Base-by-base conservation (phyloP, 2,113 vertebrate species). In the Nettapus auritus region DNA sequence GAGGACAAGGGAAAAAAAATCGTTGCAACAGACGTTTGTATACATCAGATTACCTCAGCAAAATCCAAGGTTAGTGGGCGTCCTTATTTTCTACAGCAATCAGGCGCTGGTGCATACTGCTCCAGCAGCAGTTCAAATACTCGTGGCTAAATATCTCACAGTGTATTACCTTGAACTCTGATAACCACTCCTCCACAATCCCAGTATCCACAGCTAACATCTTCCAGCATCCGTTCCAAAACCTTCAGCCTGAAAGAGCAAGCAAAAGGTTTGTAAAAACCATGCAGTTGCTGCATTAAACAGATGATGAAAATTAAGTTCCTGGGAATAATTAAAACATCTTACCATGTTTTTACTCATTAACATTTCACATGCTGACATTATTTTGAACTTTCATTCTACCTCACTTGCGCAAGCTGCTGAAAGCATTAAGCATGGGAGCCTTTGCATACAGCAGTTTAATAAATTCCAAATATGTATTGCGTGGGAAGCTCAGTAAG, bases 191-290 rank as follows among this genome's bases (percentile, higher is more conserved):
- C 97, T 99, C 99, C 98, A 99, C 99, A 97, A 99, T 94, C 93
- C 99, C 99, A 98, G 99, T 99, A 96, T 99, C 99, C 98, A 99
- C 99, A 95, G 98, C 98, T 98, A 99, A 98, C 99, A 99, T 99
- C 97, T 99, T 99, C 98, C 98, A 97, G 98, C 99, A 99, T 99
- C 94, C 95, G 98, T 77, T 97, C 86, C 66, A 70, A 94, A 95
- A 88, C 44, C 82, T 97, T 96, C 84, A 88, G 91, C 92, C 98
- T 98, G 95, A 97, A 98, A 96, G 98, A 91, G 62, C 29, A 88
- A 90, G 55, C 80, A 91, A 90, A 93, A 9, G 84, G 28, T 36
- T 68, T 53, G 74, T 95, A 74, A 96, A 77, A 86, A 80, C 26
- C 55, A 44, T 19, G 28, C 13, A 85, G 63, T 55, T 29, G 26